Evolutionary conservation across 1,140 invertebrate genomes (phyloP).

Genomic region (Plodia interpunctella): DNA sequence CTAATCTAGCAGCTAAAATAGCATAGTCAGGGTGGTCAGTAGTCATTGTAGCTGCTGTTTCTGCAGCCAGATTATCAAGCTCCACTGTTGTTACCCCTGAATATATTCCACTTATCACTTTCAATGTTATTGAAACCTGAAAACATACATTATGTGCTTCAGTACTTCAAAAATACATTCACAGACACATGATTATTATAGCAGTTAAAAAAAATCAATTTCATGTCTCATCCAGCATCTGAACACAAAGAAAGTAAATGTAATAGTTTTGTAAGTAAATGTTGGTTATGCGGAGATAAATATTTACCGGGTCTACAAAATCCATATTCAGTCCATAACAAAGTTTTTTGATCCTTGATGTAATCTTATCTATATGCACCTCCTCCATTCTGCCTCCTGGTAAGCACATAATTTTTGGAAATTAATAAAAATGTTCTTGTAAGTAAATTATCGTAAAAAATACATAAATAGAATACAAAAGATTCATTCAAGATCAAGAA

Average conservation of each 20-base stretch:
- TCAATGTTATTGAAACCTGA: slow-evolving; percentile 88
- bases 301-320: slow-evolving; percentile 94
- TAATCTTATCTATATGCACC: slow-evolving; percentile 99
- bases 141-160: slow-evolving; percentile 26
- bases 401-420: slow-evolving; percentile 27
- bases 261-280: slow-evolving; percentile 6
- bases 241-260: slow-evolving; percentile 4
- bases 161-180: too few species aligned
- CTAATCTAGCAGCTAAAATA: slow-evolving; percentile 95
- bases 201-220: too few species aligned
- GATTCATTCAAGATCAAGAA: too few species aligned
- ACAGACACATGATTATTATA: too few species aligned
- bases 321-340: slow-evolving; percentile 98
- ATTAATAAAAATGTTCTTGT: not conserved
- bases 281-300: too few species aligned
- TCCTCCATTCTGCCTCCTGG: slow-evolving; percentile 93
- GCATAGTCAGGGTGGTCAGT: slow-evolving; percentile 98
- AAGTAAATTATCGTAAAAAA: too few species aligned
- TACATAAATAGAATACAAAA: too few species aligned
- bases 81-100: slow-evolving; percentile 97
- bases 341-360: slow-evolving; percentile 94
- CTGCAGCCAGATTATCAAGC: slow-evolving; percentile 97
- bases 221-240: too few species aligned
- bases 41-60: slow-evolving; percentile 97
- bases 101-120: slow-evolving; percentile 96